Percentiles rank a stretch among this genome's conserved stretches.
Conservation (phyloP, 2,888 invertebrate species). For the Anticlea derivata region DNA sequence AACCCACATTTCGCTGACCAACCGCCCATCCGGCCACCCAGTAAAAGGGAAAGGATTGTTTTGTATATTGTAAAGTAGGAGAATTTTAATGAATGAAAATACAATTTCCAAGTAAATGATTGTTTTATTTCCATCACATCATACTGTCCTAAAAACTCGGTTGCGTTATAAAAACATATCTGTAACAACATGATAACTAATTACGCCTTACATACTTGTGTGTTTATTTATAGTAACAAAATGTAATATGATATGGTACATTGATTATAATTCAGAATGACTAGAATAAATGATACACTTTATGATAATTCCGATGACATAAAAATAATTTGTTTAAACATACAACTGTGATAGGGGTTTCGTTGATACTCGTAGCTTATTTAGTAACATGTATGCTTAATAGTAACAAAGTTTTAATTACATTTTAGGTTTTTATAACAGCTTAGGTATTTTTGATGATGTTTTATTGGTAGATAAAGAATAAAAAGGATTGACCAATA, state of each 20-base stretch:
- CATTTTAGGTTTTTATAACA: too few relatives aligned
- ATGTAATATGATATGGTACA: slow-evolving; percentile 81
- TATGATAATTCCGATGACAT: slow-evolving; percentile 11
- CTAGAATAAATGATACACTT: slow-evolving; percentile 43
- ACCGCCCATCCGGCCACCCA: too few relatives aligned
- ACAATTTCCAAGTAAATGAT: slow-evolving; percentile 65
- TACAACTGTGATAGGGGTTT: slow-evolving; percentile 34
- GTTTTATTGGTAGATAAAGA: too few relatives aligned
- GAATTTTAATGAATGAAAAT: slow-evolving; percentile 33
- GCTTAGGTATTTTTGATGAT: too few relatives aligned
- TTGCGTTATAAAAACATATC: slow-evolving; percentile 80
- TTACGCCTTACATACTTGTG: slow-evolving; percentile 58
- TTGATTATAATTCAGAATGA: slow-evolving; percentile 68
- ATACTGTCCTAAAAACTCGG: slow-evolving; percentile 76
- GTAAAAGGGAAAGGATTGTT: too few relatives aligned
- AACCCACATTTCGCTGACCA: too few relatives aligned
- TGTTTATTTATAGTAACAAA: slow-evolving; percentile 64
- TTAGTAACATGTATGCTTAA: slow-evolving; percentile 1
- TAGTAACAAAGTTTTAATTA: slow-evolving; percentile 11
- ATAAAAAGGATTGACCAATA: too few relatives aligned
- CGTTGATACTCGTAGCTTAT: slow-evolving; percentile 33
- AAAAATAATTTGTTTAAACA: slow-evolving; percentile 18
- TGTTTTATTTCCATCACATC: slow-evolving; percentile 81
- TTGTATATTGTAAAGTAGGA: too few relatives aligned
- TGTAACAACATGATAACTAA: slow-evolving; percentile 76